phyloP scores from a whole-genome alignment of 2,113 vertebrate species.

The Cephalopterus ornatus region DNA sequence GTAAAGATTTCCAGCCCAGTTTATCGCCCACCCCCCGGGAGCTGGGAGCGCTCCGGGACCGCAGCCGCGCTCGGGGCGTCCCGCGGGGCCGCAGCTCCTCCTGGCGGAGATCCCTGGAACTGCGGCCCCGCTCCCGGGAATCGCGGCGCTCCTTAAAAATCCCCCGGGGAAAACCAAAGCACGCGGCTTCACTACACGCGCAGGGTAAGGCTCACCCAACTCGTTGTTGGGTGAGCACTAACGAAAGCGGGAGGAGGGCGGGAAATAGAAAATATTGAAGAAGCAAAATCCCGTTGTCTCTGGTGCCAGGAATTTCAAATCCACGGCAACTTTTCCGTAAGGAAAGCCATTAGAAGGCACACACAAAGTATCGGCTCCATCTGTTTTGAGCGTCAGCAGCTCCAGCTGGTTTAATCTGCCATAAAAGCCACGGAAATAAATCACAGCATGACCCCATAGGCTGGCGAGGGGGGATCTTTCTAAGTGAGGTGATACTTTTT shows the following conservation, averaged over 20 bases:
- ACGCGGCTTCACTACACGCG: no score
- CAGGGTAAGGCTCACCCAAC: rapidly evolving
- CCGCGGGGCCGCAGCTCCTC: background rate
- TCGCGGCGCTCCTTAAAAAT: background rate
- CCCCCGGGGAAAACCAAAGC: rapidly evolving
- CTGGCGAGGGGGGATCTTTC: rapidly evolving
- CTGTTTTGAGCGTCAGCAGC: background rate
- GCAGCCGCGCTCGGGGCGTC: no score
- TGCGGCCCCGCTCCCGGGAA: background rate
- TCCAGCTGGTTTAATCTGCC: background rate
- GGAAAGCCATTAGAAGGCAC: background rate
- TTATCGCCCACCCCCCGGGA: no score
- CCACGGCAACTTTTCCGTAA: rapidly evolving
- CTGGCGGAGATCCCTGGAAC: rapidly evolving
- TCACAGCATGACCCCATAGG: no score
- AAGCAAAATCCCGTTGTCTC: background rate
- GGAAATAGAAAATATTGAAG: background rate
- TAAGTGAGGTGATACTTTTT: background rate
- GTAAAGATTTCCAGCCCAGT: rapidly evolving
- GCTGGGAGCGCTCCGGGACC: background rate
- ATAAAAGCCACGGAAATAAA: background rate
- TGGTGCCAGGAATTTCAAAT: background rate
- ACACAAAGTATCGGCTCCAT: rapidly evolving
- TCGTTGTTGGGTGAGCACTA: rapidly evolving
- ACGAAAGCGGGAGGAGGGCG: rapidly evolving